Percentiles rank a stretch among this genome's conserved stretches.
Conservation (phyloP, 2,113 vertebrate genomes). For the Lethenteron reissneri region DNA sequence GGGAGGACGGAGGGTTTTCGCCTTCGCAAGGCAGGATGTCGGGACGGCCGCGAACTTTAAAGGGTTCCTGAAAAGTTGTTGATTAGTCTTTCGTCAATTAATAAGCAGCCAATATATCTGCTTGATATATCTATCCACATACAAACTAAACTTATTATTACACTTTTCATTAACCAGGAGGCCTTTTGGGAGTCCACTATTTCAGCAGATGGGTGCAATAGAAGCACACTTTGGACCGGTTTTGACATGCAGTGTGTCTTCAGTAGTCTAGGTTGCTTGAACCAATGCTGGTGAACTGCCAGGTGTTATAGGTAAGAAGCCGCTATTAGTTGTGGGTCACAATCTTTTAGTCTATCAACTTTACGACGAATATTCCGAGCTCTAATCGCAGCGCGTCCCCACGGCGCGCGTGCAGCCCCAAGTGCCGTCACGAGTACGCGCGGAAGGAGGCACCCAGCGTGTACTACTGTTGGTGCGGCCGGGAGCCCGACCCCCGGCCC, state of each 20-base stretch:
- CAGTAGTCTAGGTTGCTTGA: background rate
- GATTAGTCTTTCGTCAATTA: background rate
- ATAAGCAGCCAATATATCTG: background rate
- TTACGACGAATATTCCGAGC: background rate
- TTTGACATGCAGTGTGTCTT: background rate
- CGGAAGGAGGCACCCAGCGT: constrained; percentile 46
- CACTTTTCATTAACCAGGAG: no score
- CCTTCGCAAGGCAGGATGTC: background rate
- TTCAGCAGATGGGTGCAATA: no score
- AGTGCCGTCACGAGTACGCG: constrained; percentile 73
- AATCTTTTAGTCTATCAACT: background rate
- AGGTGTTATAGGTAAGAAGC: background rate
- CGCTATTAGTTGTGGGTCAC: background rate
- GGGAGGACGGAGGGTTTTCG: background rate
- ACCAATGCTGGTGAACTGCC: background rate
- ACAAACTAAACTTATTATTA: background rate
- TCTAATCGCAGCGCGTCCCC: no score
- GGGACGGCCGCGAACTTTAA: background rate
- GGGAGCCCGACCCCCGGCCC: constrained; percentile 53
- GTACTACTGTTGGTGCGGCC: constrained; percentile 80
- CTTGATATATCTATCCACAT: background rate
- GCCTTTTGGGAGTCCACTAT: no score
- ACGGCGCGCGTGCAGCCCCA: constrained; percentile 35
- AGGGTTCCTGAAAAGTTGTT: background rate
- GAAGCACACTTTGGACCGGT: background rate